These are phyloP conservation scores for Morpho deidamia DNA, from an alignment of 2,888 invertebrate species.

Conservation along the genomic window DNA sequence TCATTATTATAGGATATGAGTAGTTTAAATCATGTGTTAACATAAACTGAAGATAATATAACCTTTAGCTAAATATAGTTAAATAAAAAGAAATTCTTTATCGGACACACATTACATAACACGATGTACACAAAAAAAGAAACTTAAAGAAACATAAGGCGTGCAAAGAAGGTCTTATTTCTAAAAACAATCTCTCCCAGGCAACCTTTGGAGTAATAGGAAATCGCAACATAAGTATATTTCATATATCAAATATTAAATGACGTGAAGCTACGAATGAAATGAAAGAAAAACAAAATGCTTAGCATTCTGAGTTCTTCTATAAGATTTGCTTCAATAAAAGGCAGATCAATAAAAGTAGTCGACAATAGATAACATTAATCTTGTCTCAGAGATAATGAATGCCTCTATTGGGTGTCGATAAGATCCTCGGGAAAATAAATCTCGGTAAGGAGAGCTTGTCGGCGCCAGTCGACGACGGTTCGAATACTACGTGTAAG, in stretches of 20 bases:
- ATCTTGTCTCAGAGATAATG: constrained; percentile 52
- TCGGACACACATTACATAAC: too few relatives aligned
- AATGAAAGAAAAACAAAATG: neutral
- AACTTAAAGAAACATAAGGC: too few relatives aligned
- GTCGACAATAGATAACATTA: constrained; percentile 37
- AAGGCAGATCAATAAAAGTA: constrained; percentile 15
- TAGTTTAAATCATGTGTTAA: too few relatives aligned
- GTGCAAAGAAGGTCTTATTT: too few relatives aligned
- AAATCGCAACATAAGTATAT: too few relatives aligned
- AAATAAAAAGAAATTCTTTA: too few relatives aligned
- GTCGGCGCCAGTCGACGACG: constrained; percentile 25
- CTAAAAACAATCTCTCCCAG: too few relatives aligned
- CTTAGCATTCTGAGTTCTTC: neutral
- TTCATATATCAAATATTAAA: neutral
- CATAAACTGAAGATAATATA: too few relatives aligned
- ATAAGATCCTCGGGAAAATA: constrained; percentile 25
- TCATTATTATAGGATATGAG: too few relatives aligned
- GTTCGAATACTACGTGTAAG: constrained; percentile 13
- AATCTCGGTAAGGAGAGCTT: constrained; percentile 20
- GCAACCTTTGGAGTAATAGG: too few relatives aligned
- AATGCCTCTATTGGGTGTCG: constrained; percentile 27
- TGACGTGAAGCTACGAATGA: neutral
- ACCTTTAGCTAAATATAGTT: too few relatives aligned
- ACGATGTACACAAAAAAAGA: too few relatives aligned
- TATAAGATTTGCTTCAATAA: neutral